phyloP scores from a whole-genome alignment of 2,888 invertebrate species.

The Julus scanicus region DNA sequence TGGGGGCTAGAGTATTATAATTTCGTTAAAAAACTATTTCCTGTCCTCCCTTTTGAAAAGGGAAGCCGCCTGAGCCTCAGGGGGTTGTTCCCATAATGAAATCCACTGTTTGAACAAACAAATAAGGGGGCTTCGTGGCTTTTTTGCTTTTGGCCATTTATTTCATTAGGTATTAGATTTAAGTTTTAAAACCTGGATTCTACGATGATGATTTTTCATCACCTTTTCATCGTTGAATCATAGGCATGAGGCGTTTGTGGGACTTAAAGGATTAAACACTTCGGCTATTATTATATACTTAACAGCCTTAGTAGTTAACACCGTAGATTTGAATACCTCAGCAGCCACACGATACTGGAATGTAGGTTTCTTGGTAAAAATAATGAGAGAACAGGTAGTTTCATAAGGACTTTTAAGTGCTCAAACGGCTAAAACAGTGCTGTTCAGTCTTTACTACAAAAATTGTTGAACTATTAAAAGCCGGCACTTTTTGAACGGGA shows the following conservation, averaged over 20 bases:
- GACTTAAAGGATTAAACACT: constrained; percentile 31
- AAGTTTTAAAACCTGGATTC: not conserved
- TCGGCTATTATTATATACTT: not conserved
- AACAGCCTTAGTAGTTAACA: not conserved
- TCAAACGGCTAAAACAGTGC: too few relatives aligned
- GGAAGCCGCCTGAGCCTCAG: constrained; percentile 34
- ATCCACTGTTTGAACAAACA: not conserved
- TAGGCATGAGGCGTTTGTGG: not conserved
- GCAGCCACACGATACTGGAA: not conserved
- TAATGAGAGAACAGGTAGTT: not conserved
- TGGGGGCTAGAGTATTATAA: constrained; percentile 18
- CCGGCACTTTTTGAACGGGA: too few relatives aligned
- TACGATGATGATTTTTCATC: constrained; percentile 23
- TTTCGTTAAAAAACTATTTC: constrained; percentile 4
- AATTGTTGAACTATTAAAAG: too few relatives aligned
- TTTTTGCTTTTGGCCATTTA: not conserved
- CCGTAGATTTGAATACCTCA: not conserved
- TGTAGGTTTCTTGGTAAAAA: not conserved
- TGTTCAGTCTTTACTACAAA: too few relatives aligned
- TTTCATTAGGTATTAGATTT: constrained; percentile 14
- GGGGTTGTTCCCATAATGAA: constrained; percentile 28
- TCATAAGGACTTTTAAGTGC: too few relatives aligned
- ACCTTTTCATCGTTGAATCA: constrained; percentile 4
- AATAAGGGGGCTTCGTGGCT: constrained; percentile 26
- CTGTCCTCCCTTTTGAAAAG: not conserved